Evolutionary conservation across 2,888 invertebrate species (phyloP).

Genomic region (Ophion obscuratus): DNA sequence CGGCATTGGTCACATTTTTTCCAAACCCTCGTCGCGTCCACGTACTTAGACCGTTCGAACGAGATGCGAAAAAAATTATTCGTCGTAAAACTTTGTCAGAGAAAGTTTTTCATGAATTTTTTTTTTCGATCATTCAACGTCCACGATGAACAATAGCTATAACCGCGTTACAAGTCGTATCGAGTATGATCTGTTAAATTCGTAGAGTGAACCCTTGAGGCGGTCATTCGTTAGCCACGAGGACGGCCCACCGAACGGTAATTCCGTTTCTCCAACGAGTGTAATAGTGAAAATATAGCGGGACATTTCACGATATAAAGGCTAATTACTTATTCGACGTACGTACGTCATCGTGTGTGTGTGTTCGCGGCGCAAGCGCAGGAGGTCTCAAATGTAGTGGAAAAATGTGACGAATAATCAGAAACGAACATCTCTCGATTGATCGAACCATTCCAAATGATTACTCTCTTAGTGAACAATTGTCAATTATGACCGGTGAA

Average conservation of each 20-base stretch:
- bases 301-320: conserved; percentile 34
- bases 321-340: conserved; percentile 49
- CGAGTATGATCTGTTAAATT: not conserved
- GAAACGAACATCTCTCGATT: not conserved
- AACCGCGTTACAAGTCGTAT: not conserved
- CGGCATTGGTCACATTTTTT: not conserved
- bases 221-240: not conserved
- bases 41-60: not conserved
- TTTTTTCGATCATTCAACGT: not conserved
- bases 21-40: too few relatives aligned
- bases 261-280: conserved; percentile 27
- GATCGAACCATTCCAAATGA: not conserved
- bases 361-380: conserved; percentile 36
- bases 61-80: not conserved
- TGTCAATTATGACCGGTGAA: conserved; percentile 26
- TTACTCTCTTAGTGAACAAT: conserved; percentile 10
- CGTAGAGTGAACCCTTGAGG: not conserved
- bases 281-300: conserved; percentile 20
- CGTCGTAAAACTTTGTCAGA: not conserved
- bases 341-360: conserved; percentile 28
- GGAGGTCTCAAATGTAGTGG: conserved; percentile 68
- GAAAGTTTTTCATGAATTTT: not conserved
- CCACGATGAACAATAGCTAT: not conserved
- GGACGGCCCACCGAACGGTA: not conserved
- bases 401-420: conserved; percentile 14